Percentiles rank a stretch among this genome's conserved stretches.
These are phyloP conservation scores for Tethya wilhelma DNA, from an alignment of 37 sponge, comb jelly and placozoan genomes.

Conservation along the genomic window DNA sequence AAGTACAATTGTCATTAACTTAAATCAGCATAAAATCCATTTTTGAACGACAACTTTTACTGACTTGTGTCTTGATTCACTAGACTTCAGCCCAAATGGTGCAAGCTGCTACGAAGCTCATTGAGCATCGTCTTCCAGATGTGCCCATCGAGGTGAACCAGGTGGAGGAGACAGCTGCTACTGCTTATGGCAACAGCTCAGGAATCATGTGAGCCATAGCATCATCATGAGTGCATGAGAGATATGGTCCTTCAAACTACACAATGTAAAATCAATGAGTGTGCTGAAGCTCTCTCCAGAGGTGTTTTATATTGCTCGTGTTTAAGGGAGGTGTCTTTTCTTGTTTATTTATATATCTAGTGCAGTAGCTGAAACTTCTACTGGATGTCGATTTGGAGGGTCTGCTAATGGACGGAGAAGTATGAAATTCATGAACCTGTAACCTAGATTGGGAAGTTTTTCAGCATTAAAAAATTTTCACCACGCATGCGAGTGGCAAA, in stretches of 20 bases:
- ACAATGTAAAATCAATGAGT: no score
- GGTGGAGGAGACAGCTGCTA: slow-evolving; percentile 43
- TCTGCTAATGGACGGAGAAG: slow-evolving; percentile 74
- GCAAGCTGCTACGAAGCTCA: slow-evolving; percentile 20
- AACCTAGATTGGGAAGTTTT: no score
- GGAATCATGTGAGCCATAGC: slow-evolving; percentile 73
- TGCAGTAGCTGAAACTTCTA: slow-evolving; percentile 54
- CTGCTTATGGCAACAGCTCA: slow-evolving; percentile 75
- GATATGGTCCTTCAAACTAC: no score
- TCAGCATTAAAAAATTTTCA: no score
- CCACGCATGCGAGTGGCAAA: no score
- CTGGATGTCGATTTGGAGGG: slow-evolving; percentile 73
- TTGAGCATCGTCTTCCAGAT: slow-evolving; percentile 19
- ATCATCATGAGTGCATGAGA: no score
- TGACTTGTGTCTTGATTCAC: neutral
- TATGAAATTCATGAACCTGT: neutral
- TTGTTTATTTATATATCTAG: neutral
- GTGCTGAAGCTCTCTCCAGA: neutral
- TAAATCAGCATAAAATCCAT: no score
- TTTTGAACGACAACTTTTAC: no score
- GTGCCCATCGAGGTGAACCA: slow-evolving; percentile 21
- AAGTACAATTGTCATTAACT: no score
- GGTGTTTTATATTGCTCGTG: neutral
- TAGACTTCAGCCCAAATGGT: slow-evolving; percentile 41
- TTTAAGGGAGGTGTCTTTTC: neutral